These are phyloP conservation scores for Cyaniris semiargus DNA, from an alignment of 2,888 invertebrate species.

Conservation along the genomic window DNA sequence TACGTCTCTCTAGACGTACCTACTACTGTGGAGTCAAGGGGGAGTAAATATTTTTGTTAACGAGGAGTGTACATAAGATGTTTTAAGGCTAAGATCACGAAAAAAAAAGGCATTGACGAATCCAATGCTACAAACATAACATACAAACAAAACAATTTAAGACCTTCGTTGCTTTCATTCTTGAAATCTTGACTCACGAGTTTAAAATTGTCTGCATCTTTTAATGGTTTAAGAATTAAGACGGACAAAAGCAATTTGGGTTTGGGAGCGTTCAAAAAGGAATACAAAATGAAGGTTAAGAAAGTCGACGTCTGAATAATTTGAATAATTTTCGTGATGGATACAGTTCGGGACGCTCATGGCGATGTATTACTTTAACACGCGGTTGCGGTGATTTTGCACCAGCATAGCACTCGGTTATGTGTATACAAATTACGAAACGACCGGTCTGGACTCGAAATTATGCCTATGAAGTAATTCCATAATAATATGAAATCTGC, in stretches of 20 bases:
- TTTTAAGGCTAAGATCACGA: not conserved
- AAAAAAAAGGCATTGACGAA: not conserved
- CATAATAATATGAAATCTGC: slow-evolving; percentile 37
- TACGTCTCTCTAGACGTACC: too few relatives aligned
- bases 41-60: too few relatives aligned
- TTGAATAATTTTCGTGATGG: slow-evolving; percentile 67
- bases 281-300: slow-evolving; percentile 39
- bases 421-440: slow-evolving; percentile 60
- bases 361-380: slow-evolving; percentile 63
- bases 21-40: too few relatives aligned
- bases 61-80: too few relatives aligned
- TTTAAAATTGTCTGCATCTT: slow-evolving; percentile 17
- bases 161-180: not conserved
- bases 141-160: not conserved
- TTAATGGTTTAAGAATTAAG: slow-evolving; percentile 39
- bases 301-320: slow-evolving; percentile 53
- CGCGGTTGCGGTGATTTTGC: slow-evolving; percentile 58
- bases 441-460: slow-evolving; percentile 55
- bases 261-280: slow-evolving; percentile 44
- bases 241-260: slow-evolving; percentile 46
- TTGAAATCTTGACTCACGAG: slow-evolving; percentile 7
- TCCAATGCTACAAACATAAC: not conserved
- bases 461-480: slow-evolving; percentile 58
- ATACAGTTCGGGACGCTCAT: slow-evolving; percentile 61
- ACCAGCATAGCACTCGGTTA: slow-evolving; percentile 50